A percentile compares a stretch with the other conserved stretches of the same genome.
Conservation (phyloP, 2,113 vertebrate genomes). For the Pionites leucogaster region DNA sequence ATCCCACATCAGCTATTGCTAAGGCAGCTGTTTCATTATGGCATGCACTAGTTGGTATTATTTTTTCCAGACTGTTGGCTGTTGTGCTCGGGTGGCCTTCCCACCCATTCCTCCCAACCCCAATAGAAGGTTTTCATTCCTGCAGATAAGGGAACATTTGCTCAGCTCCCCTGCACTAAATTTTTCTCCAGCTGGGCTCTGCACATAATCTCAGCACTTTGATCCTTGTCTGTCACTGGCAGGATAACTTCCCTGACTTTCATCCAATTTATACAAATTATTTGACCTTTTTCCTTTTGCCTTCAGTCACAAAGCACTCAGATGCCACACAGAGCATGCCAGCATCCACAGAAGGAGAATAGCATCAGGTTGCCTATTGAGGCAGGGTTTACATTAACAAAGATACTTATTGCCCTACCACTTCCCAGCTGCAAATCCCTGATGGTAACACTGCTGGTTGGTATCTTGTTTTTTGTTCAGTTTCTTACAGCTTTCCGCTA, state of each 20-base stretch:
- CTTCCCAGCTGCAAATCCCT: not conserved
- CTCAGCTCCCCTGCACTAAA: not conserved
- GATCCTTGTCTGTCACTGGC: not conserved
- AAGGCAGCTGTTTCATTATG: constrained; percentile 32
- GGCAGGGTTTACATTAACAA: not conserved
- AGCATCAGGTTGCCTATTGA: not conserved
- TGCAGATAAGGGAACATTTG: not conserved
- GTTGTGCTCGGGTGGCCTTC: not conserved
- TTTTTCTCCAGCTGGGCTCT: not conserved
- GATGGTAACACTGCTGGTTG: not conserved
- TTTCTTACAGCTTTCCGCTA: not conserved
- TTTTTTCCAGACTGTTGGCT: constrained; percentile 43
- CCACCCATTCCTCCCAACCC: not conserved
- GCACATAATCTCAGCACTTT: not conserved
- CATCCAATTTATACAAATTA: not conserved
- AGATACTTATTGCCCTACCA: not conserved
- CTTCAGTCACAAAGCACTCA: not conserved
- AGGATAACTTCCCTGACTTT: not conserved
- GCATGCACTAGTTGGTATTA: not conserved
- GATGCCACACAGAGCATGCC: not conserved
- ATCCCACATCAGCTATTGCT: constrained; percentile 42
- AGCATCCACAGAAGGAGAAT: not conserved
- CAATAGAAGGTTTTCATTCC: not conserved
- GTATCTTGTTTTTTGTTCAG: not conserved
- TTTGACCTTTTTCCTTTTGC: not conserved